Conservation (phyloP, 1,140 invertebrate genomes). For the Drosophila sucinea region DNA sequence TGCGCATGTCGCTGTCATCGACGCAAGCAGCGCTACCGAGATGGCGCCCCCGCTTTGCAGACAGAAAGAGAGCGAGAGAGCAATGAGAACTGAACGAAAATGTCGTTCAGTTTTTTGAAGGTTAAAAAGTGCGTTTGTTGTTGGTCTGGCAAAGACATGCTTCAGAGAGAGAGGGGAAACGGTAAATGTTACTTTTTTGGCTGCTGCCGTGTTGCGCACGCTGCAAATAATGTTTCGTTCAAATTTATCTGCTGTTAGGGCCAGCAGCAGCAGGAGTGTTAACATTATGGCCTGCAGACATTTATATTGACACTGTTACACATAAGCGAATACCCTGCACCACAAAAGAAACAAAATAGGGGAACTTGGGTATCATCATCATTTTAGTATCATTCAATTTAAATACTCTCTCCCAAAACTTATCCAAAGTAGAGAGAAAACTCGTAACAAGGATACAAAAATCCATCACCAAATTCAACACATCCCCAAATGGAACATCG, state of each 20-base stretch:
- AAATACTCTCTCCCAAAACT: too few relatives aligned
- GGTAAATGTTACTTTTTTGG: slow-evolving; percentile 47
- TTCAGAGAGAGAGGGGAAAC: slow-evolving; percentile 23
- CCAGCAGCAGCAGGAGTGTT: slow-evolving; percentile 18
- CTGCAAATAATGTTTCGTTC: slow-evolving; percentile 56
- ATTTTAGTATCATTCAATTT: too few relatives aligned
- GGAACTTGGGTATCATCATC: too few relatives aligned
- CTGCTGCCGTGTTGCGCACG: slow-evolving; percentile 46
- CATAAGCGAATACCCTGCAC: neutral
- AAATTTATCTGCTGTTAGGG: slow-evolving; percentile 59
- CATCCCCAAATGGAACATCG: too few relatives aligned
- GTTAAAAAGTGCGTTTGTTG: slow-evolving; percentile 69
- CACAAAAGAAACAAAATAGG: too few relatives aligned
- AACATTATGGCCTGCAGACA: slow-evolving; percentile 36
- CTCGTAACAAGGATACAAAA: too few relatives aligned
- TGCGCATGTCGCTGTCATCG: slow-evolving; percentile 55
- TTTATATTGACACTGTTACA: slow-evolving; percentile 59
- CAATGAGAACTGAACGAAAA: slow-evolving; percentile 47
- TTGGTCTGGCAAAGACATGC: slow-evolving; percentile 44
- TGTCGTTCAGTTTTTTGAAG: slow-evolving; percentile 55
- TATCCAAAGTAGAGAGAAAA: too few relatives aligned
- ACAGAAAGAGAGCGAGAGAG: slow-evolving; percentile 6
- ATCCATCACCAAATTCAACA: too few relatives aligned
- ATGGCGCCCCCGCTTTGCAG: slow-evolving; percentile 29
- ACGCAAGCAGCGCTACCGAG: slow-evolving; percentile 49